Conservation (phyloP, 2,888 invertebrate species). For the Pantelozetes paolii region DNA sequence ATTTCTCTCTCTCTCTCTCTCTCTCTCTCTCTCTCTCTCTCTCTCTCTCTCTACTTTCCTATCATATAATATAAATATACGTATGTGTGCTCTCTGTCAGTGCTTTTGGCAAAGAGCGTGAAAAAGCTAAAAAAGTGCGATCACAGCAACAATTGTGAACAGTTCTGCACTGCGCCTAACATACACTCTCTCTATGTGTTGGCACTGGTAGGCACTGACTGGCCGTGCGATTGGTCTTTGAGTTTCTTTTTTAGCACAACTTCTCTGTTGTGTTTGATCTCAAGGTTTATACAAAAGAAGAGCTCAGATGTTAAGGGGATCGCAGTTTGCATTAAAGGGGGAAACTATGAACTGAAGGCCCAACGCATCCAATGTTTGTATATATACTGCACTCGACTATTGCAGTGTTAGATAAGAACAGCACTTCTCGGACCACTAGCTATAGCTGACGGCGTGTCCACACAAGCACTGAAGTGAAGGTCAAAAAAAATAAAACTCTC, state of each 20-base stretch:
- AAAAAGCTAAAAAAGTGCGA: slow-evolving; percentile 34
- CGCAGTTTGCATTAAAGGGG: slow-evolving; percentile 37
- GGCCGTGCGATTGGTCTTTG: slow-evolving; percentile 32
- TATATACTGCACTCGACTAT: slow-evolving; percentile 24
- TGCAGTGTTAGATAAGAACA: slow-evolving; percentile 6
- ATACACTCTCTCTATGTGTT: background rate
- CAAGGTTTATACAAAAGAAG: slow-evolving; percentile 30
- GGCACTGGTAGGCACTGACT: too few species aligned
- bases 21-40: background rate
- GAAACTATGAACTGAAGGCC: slow-evolving; percentile 34
- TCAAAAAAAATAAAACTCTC: slow-evolving; percentile 31
- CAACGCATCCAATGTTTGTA: slow-evolving; percentile 31
- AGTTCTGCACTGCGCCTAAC: slow-evolving; percentile 34
- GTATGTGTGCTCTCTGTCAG: slow-evolving; percentile 6
- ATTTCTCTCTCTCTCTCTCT: slow-evolving; percentile 8
- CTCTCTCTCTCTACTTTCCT: slow-evolving; percentile 30
- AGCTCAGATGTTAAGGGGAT: slow-evolving; percentile 35
- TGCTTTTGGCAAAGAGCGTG: slow-evolving; percentile 14
- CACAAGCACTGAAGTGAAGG: slow-evolving; percentile 28
- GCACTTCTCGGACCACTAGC: slow-evolving; percentile 37
- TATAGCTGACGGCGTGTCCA: slow-evolving; percentile 36
- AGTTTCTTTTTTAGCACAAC: slow-evolving; percentile 22
- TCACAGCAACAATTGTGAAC: slow-evolving; percentile 36
- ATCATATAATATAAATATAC: background rate
- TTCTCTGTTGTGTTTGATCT: slow-evolving; percentile 20